Conservation (phyloP, 2,888 invertebrate species). For the Pyrgus malvae region DNA sequence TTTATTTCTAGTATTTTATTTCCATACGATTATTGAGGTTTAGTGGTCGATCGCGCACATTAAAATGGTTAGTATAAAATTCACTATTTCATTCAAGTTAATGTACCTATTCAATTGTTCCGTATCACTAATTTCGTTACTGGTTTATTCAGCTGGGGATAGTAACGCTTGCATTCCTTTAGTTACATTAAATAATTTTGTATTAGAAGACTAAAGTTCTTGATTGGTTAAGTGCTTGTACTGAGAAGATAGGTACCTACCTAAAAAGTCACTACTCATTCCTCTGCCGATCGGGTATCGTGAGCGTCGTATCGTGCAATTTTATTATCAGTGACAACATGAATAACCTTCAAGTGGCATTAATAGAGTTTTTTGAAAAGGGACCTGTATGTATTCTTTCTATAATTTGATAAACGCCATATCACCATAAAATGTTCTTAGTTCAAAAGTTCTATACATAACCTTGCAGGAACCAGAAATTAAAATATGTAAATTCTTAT, state of each 20-base stretch:
- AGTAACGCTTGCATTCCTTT: too few relatives aligned
- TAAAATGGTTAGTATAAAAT: conserved; percentile 7
- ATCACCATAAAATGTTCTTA: not conserved
- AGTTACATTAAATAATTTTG: too few relatives aligned
- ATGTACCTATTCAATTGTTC: too few relatives aligned
- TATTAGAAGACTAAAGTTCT: not conserved
- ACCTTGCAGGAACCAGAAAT: too few relatives aligned
- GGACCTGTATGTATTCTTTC: conserved; percentile 4
- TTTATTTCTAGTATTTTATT: not conserved
- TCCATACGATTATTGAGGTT: not conserved
- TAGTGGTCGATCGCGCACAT: not conserved
- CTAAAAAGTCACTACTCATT: not conserved
- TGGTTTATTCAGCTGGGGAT: too few relatives aligned
- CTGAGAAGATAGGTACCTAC: too few relatives aligned
- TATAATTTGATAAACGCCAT: not conserved
- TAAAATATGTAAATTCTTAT: too few relatives aligned
- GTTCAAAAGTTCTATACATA: too few relatives aligned
- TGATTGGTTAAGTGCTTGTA: too few relatives aligned
- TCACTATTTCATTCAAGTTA: too few relatives aligned
- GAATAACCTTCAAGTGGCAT: conserved; percentile 16
- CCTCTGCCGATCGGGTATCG: not conserved
- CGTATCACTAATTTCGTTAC: too few relatives aligned
- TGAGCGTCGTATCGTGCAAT: not conserved
- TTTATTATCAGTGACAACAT: conserved; percentile 7
- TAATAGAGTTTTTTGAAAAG: conserved; percentile 10